Conservation (phyloP, 2,797 vertebrate genomes). For the Buphagus erythrorhynchus region DNA sequence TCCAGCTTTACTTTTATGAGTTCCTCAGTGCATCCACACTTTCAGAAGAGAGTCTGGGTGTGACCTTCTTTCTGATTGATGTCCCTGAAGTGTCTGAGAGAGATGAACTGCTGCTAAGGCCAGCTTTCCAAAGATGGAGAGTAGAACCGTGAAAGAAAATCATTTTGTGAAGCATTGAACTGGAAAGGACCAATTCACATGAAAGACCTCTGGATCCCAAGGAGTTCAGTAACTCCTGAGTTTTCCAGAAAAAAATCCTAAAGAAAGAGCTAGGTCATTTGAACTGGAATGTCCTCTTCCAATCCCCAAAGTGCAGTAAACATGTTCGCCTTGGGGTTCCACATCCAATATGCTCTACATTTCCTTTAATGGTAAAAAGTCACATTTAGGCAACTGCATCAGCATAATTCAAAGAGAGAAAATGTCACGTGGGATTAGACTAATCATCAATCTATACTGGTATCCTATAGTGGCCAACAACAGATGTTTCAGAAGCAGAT, state of each 20-base stretch:
- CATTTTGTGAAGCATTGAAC: background rate
- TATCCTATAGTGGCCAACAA: constrained; percentile 15
- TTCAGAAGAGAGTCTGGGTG: background rate
- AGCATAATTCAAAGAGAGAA: constrained; percentile 6
- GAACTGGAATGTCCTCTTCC: background rate
- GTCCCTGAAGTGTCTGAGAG: background rate
- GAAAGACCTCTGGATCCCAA: background rate
- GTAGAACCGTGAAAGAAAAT: background rate
- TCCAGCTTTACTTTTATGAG: background rate
- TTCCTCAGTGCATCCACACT: background rate
- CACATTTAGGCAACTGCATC: background rate
- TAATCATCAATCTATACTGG: constrained; percentile 32
- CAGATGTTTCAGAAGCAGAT: constrained; percentile 43
- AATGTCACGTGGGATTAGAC: constrained; percentile 10
- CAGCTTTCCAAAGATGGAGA: background rate
- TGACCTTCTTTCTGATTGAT: background rate
- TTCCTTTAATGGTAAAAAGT: background rate
- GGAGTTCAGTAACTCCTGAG: background rate
- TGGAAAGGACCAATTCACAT: background rate
- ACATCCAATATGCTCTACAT: constrained; percentile 22
- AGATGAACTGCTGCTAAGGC: background rate
- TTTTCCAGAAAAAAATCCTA: background rate
- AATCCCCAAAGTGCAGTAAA: background rate
- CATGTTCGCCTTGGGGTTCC: background rate
- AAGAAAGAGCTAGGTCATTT: background rate